Percentiles rank a stretch among this genome's conserved stretches.
phyloP scores from a whole-genome alignment of 2,797 vertebrate genomes.

The Betta splendens region DNA sequence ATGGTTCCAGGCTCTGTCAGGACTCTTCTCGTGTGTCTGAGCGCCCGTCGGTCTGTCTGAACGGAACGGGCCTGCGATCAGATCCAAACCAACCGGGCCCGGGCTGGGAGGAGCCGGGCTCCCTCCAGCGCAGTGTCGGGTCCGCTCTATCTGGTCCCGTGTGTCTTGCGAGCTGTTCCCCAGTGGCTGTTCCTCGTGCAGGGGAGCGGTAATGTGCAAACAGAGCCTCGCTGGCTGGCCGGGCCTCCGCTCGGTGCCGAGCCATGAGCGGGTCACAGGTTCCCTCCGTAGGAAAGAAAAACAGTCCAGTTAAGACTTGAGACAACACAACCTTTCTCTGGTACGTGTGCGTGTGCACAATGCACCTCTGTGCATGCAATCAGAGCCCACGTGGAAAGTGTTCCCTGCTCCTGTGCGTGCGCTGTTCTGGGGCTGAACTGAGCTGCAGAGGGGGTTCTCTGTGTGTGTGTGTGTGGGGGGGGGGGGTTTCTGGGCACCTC shows the following conservation, averaged over 20 bases:
- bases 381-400: constrained; percentile 25
- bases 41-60: no score
- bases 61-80: constrained; percentile 28
- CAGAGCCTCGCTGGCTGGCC: constrained; percentile 15
- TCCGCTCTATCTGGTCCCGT: constrained; percentile 4
- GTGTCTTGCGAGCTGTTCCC: constrained; percentile 9
- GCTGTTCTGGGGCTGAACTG: constrained; percentile 37
- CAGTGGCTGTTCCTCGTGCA: constrained; percentile 26
- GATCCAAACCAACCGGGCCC: no score
- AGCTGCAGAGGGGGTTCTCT: constrained; percentile 44
- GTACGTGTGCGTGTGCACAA: constrained; percentile 49
- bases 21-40: constrained; percentile 17
- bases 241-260: constrained; percentile 46
- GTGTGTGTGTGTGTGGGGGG: constrained; percentile 25
- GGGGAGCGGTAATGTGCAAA: constrained; percentile 57
- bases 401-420: constrained; percentile 18
- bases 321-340: constrained; percentile 66
- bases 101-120: no score
- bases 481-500: constrained; percentile 51
- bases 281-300: constrained; percentile 66
- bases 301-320: constrained; percentile 59
- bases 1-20: constrained; percentile 14
- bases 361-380: constrained; percentile 50
- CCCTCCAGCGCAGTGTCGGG: constrained; percentile 18
- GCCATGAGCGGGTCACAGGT: constrained; percentile 51